Evolutionary conservation across 2,113 vertebrate genomes (phyloP), one percentile per base, ranked within the genome.

Genomic region (Barnardius zonarius): DNA sequence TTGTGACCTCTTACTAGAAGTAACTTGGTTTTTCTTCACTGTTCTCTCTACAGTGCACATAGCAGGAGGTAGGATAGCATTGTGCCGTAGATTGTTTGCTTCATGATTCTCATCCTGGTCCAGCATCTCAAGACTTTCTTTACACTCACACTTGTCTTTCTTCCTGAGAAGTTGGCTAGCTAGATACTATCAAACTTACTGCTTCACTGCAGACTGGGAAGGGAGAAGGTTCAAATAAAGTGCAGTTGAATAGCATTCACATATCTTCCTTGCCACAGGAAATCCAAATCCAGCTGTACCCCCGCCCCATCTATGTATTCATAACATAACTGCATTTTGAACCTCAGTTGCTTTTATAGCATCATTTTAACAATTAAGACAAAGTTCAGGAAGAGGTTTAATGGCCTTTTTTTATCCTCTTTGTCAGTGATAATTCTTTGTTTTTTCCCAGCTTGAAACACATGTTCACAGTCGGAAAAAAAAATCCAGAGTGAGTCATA

Each of bases 81-180:
- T 74, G 4, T 23, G 37, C 54, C 59, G 76, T 33, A 9, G 25
- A 9, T 33, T 48, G 43, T n/a, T 77, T 69, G 28, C 22, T 37
- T 80, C 12, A 7, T 17, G 13, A 81, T 10, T 22, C 18, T 57
- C 16, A 35, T 92, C 16, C 41, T 90, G 33, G 27, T 63, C 28
- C 31, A 68, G 39, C 41, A 27, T n/a, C 82, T 70, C 33, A n/a
- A 4, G 69, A 22, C 20, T 57, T 80, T 13, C 11, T 76, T 61
- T 43, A 64, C 0, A 0, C 11, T 63, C 1, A 0, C 5, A 0
- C 57, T 49, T 75, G 17, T 51, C 33, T 88, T 17, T 67, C 64
- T 49, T 82, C 18, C 62, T 76, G 59, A 37, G 20, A 31, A 24
- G 30, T 2, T 64, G 48, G 11, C 52, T 76, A 11, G 24, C 31